These are phyloP conservation scores for Upupa epops DNA, from an alignment of 2,113 vertebrate genomes.

Conservation along the genomic window DNA sequence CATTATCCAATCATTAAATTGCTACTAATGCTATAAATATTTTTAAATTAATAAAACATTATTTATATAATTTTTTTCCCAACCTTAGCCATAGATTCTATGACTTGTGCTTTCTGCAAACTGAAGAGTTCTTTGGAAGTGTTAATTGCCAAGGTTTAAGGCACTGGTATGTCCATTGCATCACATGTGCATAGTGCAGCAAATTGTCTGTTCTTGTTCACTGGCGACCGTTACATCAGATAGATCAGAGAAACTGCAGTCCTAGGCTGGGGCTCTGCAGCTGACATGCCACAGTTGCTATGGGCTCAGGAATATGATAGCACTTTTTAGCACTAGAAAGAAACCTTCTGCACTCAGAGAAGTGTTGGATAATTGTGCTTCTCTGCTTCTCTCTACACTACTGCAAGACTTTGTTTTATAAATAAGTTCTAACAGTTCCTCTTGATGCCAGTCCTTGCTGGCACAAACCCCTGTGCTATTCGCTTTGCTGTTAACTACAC, in stretches of 20 bases:
- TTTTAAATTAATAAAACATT: no score
- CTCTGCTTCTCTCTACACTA: neutral
- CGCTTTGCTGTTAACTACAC: neutral
- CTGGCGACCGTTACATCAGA: neutral
- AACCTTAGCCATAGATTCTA: no score
- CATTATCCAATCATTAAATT: no score
- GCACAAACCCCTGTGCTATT: neutral
- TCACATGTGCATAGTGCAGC: neutral
- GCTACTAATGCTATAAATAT: no score
- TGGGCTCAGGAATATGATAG: neutral
- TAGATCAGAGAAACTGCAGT: neutral
- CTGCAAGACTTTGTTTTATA: neutral
- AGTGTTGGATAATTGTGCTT: neutral
- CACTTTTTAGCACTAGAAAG: neutral
- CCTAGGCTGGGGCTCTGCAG: neutral
- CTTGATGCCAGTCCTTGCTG: neutral
- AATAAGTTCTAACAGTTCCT: neutral
- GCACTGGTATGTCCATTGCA: fast-evolving
- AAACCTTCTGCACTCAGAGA: neutral
- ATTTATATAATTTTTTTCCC: no score
- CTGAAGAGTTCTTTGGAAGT: neutral
- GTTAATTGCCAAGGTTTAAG: neutral
- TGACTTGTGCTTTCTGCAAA: neutral
- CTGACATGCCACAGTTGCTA: neutral
- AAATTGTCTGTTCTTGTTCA: neutral